phyloP scores from a whole-genome alignment of 2,888 invertebrate genomes.

The Platypus cylindrus region DNA sequence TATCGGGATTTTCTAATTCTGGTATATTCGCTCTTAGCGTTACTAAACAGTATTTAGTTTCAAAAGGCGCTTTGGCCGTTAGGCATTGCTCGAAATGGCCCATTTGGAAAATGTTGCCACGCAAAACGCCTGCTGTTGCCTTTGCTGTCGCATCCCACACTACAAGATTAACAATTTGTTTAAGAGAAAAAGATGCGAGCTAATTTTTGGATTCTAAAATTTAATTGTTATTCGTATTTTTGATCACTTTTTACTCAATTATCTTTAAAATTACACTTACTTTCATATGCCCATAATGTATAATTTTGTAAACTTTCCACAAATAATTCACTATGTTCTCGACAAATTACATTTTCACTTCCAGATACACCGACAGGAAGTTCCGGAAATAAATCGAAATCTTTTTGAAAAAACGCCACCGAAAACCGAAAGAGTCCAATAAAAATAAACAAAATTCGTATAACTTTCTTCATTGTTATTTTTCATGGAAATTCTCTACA shows the following conservation, averaged over 20 bases:
- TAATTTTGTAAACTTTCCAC: slow-evolving; percentile 21
- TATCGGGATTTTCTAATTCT: slow-evolving; percentile 17
- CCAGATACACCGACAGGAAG: slow-evolving; percentile 20
- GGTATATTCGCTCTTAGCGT: slow-evolving; percentile 25
- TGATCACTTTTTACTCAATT: background rate
- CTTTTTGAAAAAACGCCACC: slow-evolving; percentile 7
- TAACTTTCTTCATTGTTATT: too few relatives aligned
- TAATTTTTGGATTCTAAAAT: background rate
- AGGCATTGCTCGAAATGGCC: slow-evolving; percentile 50
- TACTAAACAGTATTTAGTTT: slow-evolving; percentile 32
- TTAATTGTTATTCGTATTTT: background rate
- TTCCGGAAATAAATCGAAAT: slow-evolving; percentile 20
- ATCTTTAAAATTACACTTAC: slow-evolving; percentile 14
- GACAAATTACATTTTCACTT: slow-evolving; percentile 20
- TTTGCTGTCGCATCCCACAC: slow-evolving; percentile 52
- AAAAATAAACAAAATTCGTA: too few relatives aligned
- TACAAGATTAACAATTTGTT: slow-evolving; percentile 23
- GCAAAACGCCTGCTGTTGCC: slow-evolving; percentile 42
- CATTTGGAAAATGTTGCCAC: slow-evolving; percentile 44
- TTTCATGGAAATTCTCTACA: too few relatives aligned
- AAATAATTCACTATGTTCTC: slow-evolving; percentile 20
- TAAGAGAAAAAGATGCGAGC: background rate
- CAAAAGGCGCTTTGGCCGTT: slow-evolving; percentile 30
- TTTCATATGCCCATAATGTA: slow-evolving; percentile 23
- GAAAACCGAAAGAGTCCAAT: too few relatives aligned